phyloP scores from a whole-genome alignment of 2,888 invertebrate species.

The Lysandra coridon region DNA sequence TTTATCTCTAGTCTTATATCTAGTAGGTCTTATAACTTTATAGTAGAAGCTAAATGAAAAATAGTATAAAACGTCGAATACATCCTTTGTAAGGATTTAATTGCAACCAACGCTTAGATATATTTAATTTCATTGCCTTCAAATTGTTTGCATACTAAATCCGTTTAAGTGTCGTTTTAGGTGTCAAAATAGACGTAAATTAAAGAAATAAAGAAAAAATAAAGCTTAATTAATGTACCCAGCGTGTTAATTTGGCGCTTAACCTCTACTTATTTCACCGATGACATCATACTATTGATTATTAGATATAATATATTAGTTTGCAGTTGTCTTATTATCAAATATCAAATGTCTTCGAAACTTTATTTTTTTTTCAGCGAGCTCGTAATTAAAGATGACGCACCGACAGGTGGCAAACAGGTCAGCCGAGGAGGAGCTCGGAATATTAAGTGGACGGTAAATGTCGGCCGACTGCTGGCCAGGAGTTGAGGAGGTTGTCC shows the following conservation, averaged over 20 bases:
- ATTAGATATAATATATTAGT: neutral
- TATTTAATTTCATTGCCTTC: neutral
- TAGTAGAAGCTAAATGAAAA: too few relatives aligned
- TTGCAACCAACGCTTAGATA: neutral
- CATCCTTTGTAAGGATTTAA: neutral
- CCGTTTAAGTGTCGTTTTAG: neutral
- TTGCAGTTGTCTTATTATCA: neutral
- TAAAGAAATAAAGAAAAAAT: neutral
- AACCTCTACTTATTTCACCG: neutral
- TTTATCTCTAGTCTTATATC: too few relatives aligned
- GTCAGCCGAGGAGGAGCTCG: neutral
- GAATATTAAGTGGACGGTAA: conserved; percentile 8
- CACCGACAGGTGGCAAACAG: neutral
- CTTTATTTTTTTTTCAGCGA: conserved; percentile 12
- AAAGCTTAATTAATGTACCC: neutral
- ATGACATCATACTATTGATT: conserved; percentile 1
- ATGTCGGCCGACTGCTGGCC: neutral
- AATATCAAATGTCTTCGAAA: neutral
- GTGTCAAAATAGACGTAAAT: neutral
- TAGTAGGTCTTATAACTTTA: too few relatives aligned
- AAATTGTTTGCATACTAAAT: neutral
- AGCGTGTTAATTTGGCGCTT: neutral
- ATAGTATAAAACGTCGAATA: too few relatives aligned
- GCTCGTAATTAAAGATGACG: conserved; percentile 17
- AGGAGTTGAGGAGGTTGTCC: neutral